These are phyloP conservation scores for Exocentrus adspersus DNA, from an alignment of 2,888 invertebrate species.

Conservation along the genomic window DNA sequence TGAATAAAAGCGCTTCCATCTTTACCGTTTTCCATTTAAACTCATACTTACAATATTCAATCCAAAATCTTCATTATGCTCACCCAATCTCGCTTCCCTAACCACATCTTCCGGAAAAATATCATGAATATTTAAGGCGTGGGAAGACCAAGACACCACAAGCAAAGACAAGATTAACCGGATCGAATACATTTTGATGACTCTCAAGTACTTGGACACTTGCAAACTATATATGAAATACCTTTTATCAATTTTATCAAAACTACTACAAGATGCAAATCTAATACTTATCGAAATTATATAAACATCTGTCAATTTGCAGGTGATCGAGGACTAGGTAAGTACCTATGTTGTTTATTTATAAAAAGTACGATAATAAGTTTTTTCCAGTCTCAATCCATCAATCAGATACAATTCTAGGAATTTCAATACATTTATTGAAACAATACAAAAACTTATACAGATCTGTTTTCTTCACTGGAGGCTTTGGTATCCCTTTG, in stretches of 20 bases:
- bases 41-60: conserved; percentile 18
- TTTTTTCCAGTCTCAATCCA: too few species aligned
- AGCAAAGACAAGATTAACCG: not conserved
- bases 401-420: too few species aligned
- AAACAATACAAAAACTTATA: too few species aligned
- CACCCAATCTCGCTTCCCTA: not conserved
- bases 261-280: too few species aligned
- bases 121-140: not conserved
- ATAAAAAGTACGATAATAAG: too few species aligned
- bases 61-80: conserved; percentile 8
- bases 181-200: conserved; percentile 12
- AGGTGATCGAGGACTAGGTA: too few species aligned
- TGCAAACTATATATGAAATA: not conserved
- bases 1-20: not conserved
- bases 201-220: not conserved
- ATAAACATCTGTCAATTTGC: not conserved
- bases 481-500: not conserved
- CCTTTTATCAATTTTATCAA: not conserved
- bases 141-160: not conserved
- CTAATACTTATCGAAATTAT: too few species aligned
- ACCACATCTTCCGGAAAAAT: conserved; percentile 6
- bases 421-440: too few species aligned
- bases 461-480: too few species aligned
- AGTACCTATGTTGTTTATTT: too few species aligned
- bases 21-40: too few species aligned